phyloP scores from a whole-genome alignment of 2,888 invertebrate genomes.

The Stenodema calcarata region DNA sequence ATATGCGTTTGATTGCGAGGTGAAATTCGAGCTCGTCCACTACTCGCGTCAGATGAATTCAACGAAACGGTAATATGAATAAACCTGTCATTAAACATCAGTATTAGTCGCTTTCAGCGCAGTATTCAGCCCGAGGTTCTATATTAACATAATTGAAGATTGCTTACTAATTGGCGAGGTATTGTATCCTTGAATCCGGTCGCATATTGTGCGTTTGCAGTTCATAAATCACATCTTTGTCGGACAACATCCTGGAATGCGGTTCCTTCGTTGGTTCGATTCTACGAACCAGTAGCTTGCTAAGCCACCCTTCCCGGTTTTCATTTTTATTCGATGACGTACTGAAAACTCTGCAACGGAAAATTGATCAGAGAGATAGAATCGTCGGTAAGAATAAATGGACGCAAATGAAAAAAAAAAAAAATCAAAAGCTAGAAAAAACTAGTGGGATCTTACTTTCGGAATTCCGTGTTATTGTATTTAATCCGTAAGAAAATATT shows the following conservation, averaged over 20 bases:
- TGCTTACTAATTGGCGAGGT: constrained; percentile 88
- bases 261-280: constrained; percentile 95
- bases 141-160: not conserved
- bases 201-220: constrained; percentile 94
- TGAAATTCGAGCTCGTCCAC: no score
- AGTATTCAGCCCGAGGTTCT: no score
- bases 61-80: no score
- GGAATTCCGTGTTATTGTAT: not conserved
- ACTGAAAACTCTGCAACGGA: constrained; percentile 50
- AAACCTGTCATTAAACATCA: no score
- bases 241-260: constrained; percentile 94
- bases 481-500: not conserved
- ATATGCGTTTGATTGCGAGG: no score
- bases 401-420: not conserved
- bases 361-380: not conserved
- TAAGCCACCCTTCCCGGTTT: constrained; percentile 78
- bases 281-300: constrained; percentile 85
- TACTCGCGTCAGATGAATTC: no score
- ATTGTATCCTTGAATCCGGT: constrained; percentile 85
- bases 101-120: no score
- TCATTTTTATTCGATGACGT: constrained; percentile 51
- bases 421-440: not conserved
- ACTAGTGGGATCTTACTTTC: not conserved
- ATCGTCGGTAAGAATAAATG: not conserved
- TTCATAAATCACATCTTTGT: constrained; percentile 94